These are phyloP conservation scores for Streblospio benedicti DNA, from an alignment of 1,140 invertebrate species.

Conservation along the genomic window DNA sequence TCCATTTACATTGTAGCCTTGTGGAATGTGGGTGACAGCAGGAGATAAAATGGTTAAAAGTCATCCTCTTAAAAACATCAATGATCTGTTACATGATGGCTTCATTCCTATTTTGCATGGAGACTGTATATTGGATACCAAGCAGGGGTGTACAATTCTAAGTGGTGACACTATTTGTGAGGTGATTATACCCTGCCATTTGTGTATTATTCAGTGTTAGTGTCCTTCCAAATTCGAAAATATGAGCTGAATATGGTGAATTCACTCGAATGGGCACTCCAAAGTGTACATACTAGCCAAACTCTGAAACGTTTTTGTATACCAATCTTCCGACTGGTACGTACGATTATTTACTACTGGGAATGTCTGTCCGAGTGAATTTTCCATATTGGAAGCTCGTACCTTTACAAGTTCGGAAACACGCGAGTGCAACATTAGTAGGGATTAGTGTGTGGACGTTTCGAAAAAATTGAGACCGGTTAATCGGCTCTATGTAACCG, in stretches of 20 bases:
- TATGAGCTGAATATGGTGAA: no score
- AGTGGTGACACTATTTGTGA: constrained; percentile 31
- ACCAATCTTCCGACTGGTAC: no score
- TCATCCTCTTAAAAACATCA: constrained; percentile 10
- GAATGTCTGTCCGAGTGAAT: no score
- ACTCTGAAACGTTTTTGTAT: neutral
- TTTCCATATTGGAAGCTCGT: no score
- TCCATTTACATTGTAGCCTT: constrained; percentile 19
- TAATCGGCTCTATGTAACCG: no score
- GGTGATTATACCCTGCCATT: constrained; percentile 15
- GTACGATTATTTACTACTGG: no score
- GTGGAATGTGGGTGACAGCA: constrained; percentile 21
- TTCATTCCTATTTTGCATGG: constrained; percentile 30
- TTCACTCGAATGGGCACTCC: no score
- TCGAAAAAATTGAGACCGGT: no score
- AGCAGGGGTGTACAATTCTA: constrained; percentile 22
- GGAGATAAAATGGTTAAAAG: constrained; percentile 12
- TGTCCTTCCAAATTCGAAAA: no score
- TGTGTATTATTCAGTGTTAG: neutral
- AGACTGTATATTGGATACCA: constrained; percentile 23
- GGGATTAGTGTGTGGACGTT: no score
- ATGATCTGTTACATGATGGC: constrained; percentile 11
- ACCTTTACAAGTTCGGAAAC: no score
- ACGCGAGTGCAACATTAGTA: no score
- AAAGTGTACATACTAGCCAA: neutral